These are phyloP conservation scores for Leptinotarsa juncta DNA, from an alignment of 2,888 invertebrate genomes.

Conservation along the genomic window DNA sequence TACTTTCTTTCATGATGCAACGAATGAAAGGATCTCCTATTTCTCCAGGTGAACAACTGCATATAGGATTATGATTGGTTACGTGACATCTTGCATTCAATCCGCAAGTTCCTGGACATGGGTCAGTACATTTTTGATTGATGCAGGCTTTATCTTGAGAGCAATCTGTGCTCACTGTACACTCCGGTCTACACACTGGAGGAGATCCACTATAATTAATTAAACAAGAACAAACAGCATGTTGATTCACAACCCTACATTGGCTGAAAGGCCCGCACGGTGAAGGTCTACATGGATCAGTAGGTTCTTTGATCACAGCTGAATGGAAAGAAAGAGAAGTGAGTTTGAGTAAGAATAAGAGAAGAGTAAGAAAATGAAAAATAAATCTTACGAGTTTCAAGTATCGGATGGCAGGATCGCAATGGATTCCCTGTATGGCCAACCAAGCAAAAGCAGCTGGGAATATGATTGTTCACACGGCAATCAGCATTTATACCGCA, in stretches of 20 bases:
- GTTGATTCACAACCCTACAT: constrained; percentile 78
- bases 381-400: constrained; percentile 61
- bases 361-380: constrained; percentile 16
- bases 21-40: constrained; percentile 85
- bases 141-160: constrained; percentile 83
- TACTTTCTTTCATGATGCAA: constrained; percentile 73
- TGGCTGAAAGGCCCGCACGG: constrained; percentile 87
- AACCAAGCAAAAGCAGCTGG: constrained; percentile 79
- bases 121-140: constrained; percentile 83
- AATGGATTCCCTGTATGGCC: constrained; percentile 85
- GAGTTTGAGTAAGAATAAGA: constrained; percentile 26
- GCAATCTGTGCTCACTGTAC: constrained; percentile 86
- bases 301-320: constrained; percentile 58
- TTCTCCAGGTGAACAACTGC: constrained; percentile 81
- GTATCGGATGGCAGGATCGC: constrained; percentile 74
- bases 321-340: constrained; percentile 33
- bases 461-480: constrained; percentile 84
- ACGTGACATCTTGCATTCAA: constrained; percentile 84
- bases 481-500: constrained; percentile 89
- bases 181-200: constrained; percentile 82
- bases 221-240: constrained; percentile 85
- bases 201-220: constrained; percentile 83
- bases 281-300: constrained; percentile 73
- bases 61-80: constrained; percentile 87
- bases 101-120: constrained; percentile 87